Conservation (phyloP, 2,888 invertebrate genomes). For the Clunio marinus region DNA sequence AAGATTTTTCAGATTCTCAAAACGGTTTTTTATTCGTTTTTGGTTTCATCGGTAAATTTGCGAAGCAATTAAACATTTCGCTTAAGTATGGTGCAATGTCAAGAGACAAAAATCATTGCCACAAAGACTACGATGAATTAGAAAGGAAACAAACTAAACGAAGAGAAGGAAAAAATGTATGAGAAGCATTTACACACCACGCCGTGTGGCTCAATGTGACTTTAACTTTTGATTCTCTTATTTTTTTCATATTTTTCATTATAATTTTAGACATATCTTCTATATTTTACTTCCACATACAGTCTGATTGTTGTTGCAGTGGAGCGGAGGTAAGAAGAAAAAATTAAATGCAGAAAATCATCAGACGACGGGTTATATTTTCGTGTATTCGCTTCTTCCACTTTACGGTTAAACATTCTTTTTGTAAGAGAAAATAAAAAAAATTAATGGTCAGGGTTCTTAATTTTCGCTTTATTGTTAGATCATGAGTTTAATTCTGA, state of each 20-base stretch:
- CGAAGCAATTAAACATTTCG: background rate
- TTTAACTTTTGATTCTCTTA: constrained; percentile 29
- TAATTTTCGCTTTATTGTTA: constrained; percentile 5
- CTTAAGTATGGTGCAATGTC: background rate
- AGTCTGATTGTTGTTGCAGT: constrained; percentile 18
- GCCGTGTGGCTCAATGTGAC: constrained; percentile 35
- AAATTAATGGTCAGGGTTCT: constrained; percentile 33
- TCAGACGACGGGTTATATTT: constrained; percentile 20
- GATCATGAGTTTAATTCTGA: no score
- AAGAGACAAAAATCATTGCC: background rate
- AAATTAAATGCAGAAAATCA: constrained; percentile 32
- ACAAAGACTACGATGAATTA: constrained; percentile 22
- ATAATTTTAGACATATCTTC: constrained; percentile 36
- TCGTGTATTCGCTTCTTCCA: background rate
- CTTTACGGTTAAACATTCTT: constrained; percentile 12
- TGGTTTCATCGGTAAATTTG: background rate
- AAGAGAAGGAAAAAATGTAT: background rate
- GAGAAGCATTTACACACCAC: background rate
- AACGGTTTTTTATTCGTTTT: background rate
- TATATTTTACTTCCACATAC: constrained; percentile 36
- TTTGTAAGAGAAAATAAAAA: no score
- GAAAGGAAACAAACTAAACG: constrained; percentile 15
- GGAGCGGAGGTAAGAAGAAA: constrained; percentile 19
- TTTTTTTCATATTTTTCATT: constrained; percentile 22
- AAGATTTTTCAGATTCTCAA: background rate